Evolutionary conservation across 2,113 vertebrate species (phyloP).

Genomic region (Rana temporaria): DNA sequence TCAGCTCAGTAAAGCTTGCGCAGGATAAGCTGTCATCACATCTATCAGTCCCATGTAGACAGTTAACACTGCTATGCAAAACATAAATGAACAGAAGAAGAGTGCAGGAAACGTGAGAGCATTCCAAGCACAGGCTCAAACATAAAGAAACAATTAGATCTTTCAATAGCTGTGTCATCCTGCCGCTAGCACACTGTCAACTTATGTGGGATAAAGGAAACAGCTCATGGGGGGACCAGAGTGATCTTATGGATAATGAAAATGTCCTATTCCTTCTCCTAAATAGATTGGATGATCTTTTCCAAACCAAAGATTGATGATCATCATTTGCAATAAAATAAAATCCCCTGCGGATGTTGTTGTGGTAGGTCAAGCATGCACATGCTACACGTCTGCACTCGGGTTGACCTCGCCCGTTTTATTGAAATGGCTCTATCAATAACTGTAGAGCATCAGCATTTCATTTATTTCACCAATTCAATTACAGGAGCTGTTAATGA

Average conservation of each 20-base stretch:
- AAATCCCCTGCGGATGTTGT: constrained; percentile 2
- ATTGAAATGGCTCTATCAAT: constrained; percentile 33
- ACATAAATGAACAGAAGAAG: constrained; percentile 17
- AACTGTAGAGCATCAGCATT: constrained; percentile 6
- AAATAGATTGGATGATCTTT: constrained; percentile 14
- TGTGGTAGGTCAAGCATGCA: constrained; percentile 27
- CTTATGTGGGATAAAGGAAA: not conserved
- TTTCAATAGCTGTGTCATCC: constrained; percentile 37
- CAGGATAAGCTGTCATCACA: constrained; percentile 19
- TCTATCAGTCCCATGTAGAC: constrained; percentile 13
- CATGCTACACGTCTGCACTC: constrained; percentile 7
- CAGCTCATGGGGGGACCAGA: constrained; percentile 4
- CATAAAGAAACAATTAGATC: constrained; percentile 30
- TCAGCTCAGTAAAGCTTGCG: not conserved
- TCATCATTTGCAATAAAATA: constrained; percentile 34
- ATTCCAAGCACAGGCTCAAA: constrained; percentile 14
- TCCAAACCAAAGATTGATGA: constrained; percentile 14
- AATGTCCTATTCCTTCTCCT: constrained; percentile 16
- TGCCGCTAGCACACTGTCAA: constrained; percentile 1
- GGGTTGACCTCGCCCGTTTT: constrained; percentile 15
- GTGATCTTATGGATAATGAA: constrained; percentile 9
- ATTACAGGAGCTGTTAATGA: not conserved
- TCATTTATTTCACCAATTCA: constrained; percentile 18
- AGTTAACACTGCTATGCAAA: constrained; percentile 1
- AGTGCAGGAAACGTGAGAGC: constrained; percentile 20